Evolutionary conservation across 2,888 invertebrate genomes (phyloP).

Genomic region (Eupithecia insigniata): DNA sequence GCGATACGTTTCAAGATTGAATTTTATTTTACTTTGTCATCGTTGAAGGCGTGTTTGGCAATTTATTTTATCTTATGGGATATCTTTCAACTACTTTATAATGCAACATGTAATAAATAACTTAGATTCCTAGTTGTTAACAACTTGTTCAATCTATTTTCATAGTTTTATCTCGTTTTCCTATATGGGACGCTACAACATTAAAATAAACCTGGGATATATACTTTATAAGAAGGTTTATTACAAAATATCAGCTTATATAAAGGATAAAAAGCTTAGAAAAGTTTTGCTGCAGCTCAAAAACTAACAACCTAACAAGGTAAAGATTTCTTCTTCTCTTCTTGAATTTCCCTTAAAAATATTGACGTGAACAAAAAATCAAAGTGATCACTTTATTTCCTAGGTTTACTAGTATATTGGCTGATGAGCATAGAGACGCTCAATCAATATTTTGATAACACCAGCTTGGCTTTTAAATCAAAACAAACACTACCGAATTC

Average conservation of each 20-base stretch:
- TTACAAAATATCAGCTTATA: no score
- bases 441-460: not conserved
- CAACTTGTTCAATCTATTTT: not conserved
- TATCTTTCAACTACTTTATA: conserved; percentile 8
- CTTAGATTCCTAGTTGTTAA: not conserved
- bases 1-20: conserved; percentile 19
- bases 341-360: no score
- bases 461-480: not conserved
- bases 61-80: conserved; percentile 21
- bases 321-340: no score
- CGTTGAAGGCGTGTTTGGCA: conserved; percentile 12
- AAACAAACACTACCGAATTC: conserved; percentile 20
- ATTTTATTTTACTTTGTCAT: conserved; percentile 19
- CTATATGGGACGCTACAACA: not conserved
- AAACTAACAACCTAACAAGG: no score
- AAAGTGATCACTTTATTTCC: no score
- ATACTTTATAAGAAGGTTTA: no score
- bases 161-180: not conserved
- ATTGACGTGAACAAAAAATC: no score
- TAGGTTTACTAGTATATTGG: no score
- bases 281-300: no score
- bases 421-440: no score
- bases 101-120: conserved; percentile 6
- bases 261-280: no score
- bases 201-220: not conserved